Percentiles rank a stretch among this genome's conserved stretches.
phyloP scores from a whole-genome alignment of 2,888 invertebrate genomes.

The Drosophila mettleri region DNA sequence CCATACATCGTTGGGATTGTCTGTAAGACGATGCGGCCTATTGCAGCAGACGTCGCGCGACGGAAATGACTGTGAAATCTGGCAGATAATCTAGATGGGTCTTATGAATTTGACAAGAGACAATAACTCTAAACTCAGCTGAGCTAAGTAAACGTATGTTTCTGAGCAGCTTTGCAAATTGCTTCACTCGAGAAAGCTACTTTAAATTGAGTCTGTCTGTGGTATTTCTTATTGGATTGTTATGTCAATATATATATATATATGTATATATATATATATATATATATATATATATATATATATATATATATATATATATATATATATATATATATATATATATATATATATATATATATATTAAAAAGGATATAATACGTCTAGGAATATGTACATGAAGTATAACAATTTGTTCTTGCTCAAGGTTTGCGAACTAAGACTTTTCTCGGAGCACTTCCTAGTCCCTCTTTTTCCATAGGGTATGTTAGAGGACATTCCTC shows the following conservation, averaged over 20 bases:
- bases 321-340: no score
- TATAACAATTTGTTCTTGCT: no score
- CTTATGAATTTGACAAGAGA: not conserved
- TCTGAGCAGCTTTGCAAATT: not conserved
- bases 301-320: no score
- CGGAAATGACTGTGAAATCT: not conserved
- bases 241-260: no score
- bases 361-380: not conserved
- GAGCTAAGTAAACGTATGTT: no score
- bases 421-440: no score
- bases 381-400: not conserved
- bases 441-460: no score
- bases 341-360: no score
- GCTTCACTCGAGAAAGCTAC: not conserved
- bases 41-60: constrained; percentile 1
- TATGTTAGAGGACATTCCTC: not conserved
- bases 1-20: constrained; percentile 1
- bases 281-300: no score
- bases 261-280: no score
- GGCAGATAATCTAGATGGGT: not conserved
- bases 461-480: not conserved
- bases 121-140: no score
- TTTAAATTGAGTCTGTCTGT: no score
- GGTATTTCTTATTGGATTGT: not conserved
- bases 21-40: constrained; percentile 15